These are phyloP conservation scores for Addax nasomaculatus DNA, from an alignment of 2,113 vertebrate genomes.

Conservation along the genomic window DNA sequence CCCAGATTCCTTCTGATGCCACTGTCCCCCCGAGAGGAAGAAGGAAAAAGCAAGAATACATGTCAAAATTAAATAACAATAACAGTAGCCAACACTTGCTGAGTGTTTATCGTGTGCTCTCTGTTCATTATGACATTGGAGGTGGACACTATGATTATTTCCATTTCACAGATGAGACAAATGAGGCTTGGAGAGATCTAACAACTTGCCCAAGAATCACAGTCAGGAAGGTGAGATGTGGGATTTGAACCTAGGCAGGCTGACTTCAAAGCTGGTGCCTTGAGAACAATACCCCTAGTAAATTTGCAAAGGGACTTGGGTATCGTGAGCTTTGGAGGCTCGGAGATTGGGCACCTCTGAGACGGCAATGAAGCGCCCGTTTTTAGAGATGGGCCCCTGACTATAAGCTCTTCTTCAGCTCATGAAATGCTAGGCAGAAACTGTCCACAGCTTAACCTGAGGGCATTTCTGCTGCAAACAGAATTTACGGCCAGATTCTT, in stretches of 20 bases:
- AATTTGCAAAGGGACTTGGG: not conserved
- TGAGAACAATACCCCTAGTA: not conserved
- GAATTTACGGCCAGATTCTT: constrained; percentile 37
- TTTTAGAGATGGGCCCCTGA: not conserved
- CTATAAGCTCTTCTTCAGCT: not conserved
- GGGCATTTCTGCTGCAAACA: constrained; percentile 15
- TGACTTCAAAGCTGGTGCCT: not conserved
- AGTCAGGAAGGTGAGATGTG: not conserved
- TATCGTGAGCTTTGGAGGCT: not conserved
- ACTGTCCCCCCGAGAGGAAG: not conserved
- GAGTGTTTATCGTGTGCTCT: not conserved
- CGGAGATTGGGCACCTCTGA: not conserved
- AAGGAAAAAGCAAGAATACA: not conserved
- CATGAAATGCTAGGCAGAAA: not conserved
- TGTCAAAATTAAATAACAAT: not conserved
- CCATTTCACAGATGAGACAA: not conserved
- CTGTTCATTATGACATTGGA: not conserved
- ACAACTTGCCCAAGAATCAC: not conserved
- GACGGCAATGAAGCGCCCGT: not conserved
- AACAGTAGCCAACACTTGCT: not conserved
- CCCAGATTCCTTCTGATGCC: not conserved
- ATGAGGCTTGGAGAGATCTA: not conserved
- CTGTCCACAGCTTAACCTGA: not conserved
- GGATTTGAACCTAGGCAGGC: not conserved
- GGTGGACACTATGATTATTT: not conserved